Base-by-base conservation (phyloP, 2,888 invertebrate genomes). In the Drosophila peninsularis region DNA sequence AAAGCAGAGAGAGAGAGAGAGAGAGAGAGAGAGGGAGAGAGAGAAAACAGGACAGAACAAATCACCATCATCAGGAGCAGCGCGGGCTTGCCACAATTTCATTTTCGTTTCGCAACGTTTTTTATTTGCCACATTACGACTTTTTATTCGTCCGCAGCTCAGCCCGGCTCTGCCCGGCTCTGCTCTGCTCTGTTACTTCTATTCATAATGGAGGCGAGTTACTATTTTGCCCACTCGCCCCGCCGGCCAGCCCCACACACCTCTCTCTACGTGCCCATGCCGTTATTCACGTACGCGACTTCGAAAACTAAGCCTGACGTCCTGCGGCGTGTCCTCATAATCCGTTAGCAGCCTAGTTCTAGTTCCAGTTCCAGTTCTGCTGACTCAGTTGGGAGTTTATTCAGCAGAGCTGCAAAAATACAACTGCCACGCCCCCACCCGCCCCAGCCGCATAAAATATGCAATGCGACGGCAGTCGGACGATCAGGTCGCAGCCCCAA, bases 291-390 rank as follows among this genome's bases (percentile, higher is more conserved):
- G 83, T 86, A 81, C 81, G 80, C 86, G 69, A 58, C 75, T 71
- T 73, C 75, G 87, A 69, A 87, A 87, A 84, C 73, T 82, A 85
- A 87, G 88, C 83, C 82, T 80, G 74, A 75, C 76, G 83, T 81
- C 82, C 83, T 78, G 84, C 84, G 86, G 88, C 80, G 80, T 87
- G 86, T 87, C 86, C 86, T 83, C 82, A 82, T 87, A 87, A 87
- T 87, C 88, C 82, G 82, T 85, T 82, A 82, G 86, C 82, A 85
- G 82, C 82, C 82, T 82, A 85, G 86, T 80, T 78, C 82, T 69
- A 83, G 74, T 80, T 78, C 82, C 69, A 83, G 75, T 74, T 86
- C 60, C 69, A 83, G 75, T 74, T 86, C 60, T 78, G 82, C 82
- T 82, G 82, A 82, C 79, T 82, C 79, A 79, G 77, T 75, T 65